Evolutionary conservation across 2,113 vertebrate genomes (phyloP), one percentile per base, ranked within the genome.

Genomic region (Dipodomys ordii): DNA sequence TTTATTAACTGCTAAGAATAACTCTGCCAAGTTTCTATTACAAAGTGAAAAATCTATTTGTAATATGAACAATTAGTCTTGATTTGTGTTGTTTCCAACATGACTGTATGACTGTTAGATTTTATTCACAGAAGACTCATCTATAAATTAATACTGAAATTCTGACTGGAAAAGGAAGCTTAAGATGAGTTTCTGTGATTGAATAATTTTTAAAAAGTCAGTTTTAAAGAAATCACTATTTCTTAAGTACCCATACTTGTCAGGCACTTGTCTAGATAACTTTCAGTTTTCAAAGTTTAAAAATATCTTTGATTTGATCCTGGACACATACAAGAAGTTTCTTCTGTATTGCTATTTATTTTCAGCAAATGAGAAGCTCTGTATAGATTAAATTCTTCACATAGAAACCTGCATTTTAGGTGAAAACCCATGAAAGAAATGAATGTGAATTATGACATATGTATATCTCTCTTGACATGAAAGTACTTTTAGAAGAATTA

Each of bases 31-130:
- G 12, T 57, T 80, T 84, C 69, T 87, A 64, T 82, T 72, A 88
- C 74, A 32, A 81, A 95, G 6, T 69, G n/a, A 90, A 79, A 90
- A 49, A 3, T 79, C 35, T 39, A 12, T 96, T 94, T 81, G 30
- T 60, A 85, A 85, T 78, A 73, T 62, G 57, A 93, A 60, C 16
- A 96, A 68, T 62, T 86, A 2, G 16, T 89, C 10, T 39, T 86
- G 57, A 72, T 68, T 68, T 88, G 62, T 91, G 28, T 81, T 68
- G 35, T 89, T 86, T 89, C 53, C 82, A 74, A 76, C 30, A 60
- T 57, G 9, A 27, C 46, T 60, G 23, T 62, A 30, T 74, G 30
- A 76, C n/a, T 84, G 13, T 88, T 81, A 93, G 28, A 49, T 77
- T 88, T 81, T 82, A 76, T 76, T 92, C 60, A 46, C 57, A 44